Base-by-base conservation (phyloP, 2,113 vertebrate species). In the Sakesphorus luctuosus region DNA sequence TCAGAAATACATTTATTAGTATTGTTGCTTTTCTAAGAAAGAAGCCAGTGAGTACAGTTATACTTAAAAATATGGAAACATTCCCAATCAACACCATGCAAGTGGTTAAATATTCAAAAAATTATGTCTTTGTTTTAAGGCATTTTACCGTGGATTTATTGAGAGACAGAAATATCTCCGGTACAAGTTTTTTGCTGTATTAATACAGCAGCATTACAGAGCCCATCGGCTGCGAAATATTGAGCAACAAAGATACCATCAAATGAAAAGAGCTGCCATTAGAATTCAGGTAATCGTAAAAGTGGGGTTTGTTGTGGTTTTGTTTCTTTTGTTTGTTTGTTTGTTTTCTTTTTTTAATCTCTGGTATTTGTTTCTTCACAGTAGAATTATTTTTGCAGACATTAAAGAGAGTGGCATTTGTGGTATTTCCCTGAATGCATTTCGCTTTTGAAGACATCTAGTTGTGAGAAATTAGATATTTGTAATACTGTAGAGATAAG, bases 121-220 rank as follows among this genome's bases (percentile, higher is more conserved):
- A 35, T 65, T 38, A 5, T 67, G 15, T 78, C 26, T 73, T 21
- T 40, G n/a, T 62, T 91, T 80, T 71, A 79, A 98, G 98, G 95
- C 97, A 2, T 84, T 69, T 93, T 98, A 97, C 85, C 97, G 97
- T 82, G 97, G 97, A 63, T 90, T 95, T 90, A 46, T 87, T 67
- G 90, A 97, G 66, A 97, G 97, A 62, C 61, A 40, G 67, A 88
- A 47, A 58, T 98, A 97, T 63, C 95, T 97, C 69, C 96, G 2
- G 36, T 94, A 65, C 26, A 98, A 79, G 84, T 78, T 28, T 50
- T 87, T 96, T 33, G 94, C 82, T 44, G 9, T 92, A 36, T 69
- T 94, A 38, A 97, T 98, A 90, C 98, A 98, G 81, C 94, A 92
- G 52, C 69, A 84, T 67, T 98, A 97, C 87, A 91, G 96, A 79